These are phyloP conservation scores for Dastarcus helophoroides DNA, from an alignment of 2,888 invertebrate genomes.

Conservation along the genomic window DNA sequence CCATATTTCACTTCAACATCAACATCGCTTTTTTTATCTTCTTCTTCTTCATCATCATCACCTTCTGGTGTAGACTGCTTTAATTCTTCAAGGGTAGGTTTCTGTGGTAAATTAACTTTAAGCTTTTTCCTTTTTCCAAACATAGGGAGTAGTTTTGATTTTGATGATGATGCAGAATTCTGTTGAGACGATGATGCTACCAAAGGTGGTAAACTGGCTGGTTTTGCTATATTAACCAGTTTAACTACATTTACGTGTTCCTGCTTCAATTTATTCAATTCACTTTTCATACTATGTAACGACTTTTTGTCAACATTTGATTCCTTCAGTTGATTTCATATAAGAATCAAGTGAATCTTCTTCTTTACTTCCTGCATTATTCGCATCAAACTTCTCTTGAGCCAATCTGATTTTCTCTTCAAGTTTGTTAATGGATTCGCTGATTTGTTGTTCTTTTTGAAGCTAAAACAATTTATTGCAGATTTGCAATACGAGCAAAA, in stretches of 20 bases:
- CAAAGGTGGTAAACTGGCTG: slow-evolving; percentile 48
- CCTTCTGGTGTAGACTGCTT: slow-evolving; percentile 21
- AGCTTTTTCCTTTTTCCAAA: slow-evolving; percentile 45
- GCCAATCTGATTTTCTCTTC: slow-evolving; percentile 40
- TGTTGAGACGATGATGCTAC: slow-evolving; percentile 19
- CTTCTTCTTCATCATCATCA: slow-evolving; percentile 43
- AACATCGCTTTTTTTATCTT: slow-evolving; percentile 18
- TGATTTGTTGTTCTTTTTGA: slow-evolving; percentile 44
- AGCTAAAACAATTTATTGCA: slow-evolving; percentile 36
- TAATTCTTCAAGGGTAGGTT: slow-evolving; percentile 10
- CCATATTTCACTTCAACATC: neutral
- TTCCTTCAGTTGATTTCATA: slow-evolving; percentile 56
- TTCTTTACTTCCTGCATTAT: slow-evolving; percentile 31
- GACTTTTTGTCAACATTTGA: slow-evolving; percentile 41
- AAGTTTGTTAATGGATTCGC: slow-evolving; percentile 45
- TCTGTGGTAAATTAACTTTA: slow-evolving; percentile 39
- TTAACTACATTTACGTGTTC: slow-evolving; percentile 59
- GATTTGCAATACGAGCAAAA: too few relatives aligned
- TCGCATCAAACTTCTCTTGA: slow-evolving; percentile 36
- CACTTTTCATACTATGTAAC: slow-evolving; percentile 56
- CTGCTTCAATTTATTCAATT: slow-evolving; percentile 53
- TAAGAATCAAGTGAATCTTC: slow-evolving; percentile 73
- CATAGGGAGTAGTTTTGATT: slow-evolving; percentile 31
- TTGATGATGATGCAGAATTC: slow-evolving; percentile 5
- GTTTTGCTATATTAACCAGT: slow-evolving; percentile 63